Conservation (phyloP, 2,797 vertebrate species). For the Falco naumanni region DNA sequence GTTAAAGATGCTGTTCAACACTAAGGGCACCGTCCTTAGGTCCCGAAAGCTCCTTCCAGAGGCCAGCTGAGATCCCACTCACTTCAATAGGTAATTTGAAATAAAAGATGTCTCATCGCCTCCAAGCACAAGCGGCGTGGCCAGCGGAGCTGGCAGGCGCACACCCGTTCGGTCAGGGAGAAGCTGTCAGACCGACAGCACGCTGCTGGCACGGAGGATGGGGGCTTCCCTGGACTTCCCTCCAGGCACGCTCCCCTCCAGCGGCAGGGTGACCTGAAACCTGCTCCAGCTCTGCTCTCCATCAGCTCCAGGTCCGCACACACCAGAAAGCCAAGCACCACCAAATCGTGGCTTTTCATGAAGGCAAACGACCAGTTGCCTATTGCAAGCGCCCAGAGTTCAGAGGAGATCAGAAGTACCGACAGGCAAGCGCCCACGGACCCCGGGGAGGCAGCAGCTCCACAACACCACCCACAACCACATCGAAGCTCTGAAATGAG, state of each 20-base stretch:
- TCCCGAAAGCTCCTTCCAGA: neutral
- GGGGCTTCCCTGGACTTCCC: neutral
- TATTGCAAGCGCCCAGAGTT: neutral
- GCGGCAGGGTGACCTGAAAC: neutral
- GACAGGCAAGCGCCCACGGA: neutral
- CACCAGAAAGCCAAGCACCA: neutral
- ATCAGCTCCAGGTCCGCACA: neutral
- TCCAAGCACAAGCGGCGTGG: neutral
- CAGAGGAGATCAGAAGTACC: neutral
- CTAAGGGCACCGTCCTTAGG: neutral
- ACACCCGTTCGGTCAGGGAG: neutral
- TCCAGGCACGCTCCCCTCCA: neutral
- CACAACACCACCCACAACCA: accelerated
- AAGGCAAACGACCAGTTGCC: neutral
- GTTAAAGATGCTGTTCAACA: neutral
- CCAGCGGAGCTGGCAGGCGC: neutral
- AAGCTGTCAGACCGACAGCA: accelerated
- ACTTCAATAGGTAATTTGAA: neutral
- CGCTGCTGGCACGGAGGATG: accelerated
- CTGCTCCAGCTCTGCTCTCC: neutral
- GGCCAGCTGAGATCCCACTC: neutral
- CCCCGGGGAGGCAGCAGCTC: neutral
- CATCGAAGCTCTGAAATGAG: neutral
- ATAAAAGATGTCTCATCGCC: neutral
- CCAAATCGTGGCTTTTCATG: accelerated